Evolutionary conservation across 23 tunicate genomes (phyloP).

Genomic region (Oikopleura dioica): DNA sequence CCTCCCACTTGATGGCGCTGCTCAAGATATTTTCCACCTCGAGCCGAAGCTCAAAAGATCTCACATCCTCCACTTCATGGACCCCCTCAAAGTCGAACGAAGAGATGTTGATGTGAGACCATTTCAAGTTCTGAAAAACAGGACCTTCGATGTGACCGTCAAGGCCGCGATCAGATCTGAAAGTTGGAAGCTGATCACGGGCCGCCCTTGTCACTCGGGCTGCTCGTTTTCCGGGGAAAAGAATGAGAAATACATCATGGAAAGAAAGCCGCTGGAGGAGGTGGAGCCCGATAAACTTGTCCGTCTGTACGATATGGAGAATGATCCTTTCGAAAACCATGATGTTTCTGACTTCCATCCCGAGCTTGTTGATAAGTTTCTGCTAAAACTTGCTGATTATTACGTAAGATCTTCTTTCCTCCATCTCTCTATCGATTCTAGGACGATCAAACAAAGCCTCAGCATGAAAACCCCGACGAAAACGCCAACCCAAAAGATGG

Average conservation of each 20-base stretch:
- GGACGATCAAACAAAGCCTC: too few species aligned
- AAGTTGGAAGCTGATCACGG: constrained; percentile 76
- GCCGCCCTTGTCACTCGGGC: background rate
- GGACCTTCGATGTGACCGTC: constrained; percentile 22
- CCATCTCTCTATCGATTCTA: too few species aligned
- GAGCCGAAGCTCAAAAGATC: too few species aligned
- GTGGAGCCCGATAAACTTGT: too few species aligned
- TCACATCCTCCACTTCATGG: constrained; percentile 19
- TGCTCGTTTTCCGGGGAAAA: background rate
- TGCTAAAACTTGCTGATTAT: background rate
- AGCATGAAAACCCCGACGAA: too few species aligned
- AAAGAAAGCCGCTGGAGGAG: too few species aligned
- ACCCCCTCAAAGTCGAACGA: constrained; percentile 27
- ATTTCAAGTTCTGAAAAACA: constrained; percentile 26
- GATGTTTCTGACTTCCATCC: background rate
- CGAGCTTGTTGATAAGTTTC: background rate
- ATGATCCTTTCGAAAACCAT: background rate
- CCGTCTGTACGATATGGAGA: background rate
- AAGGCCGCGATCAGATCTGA: constrained; percentile 49
- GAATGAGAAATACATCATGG: too few species aligned
- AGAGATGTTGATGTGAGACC: constrained; percentile 24
- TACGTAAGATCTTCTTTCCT: too few species aligned
- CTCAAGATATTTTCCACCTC: too few species aligned
- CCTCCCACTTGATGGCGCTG: too few species aligned
- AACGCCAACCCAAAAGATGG: too few species aligned